A percentile compares a stretch with the other conserved stretches of the same genome.
These are phyloP conservation scores for Streptopelia turtur DNA, from an alignment of 2,797 vertebrate species.

Conservation along the genomic window DNA sequence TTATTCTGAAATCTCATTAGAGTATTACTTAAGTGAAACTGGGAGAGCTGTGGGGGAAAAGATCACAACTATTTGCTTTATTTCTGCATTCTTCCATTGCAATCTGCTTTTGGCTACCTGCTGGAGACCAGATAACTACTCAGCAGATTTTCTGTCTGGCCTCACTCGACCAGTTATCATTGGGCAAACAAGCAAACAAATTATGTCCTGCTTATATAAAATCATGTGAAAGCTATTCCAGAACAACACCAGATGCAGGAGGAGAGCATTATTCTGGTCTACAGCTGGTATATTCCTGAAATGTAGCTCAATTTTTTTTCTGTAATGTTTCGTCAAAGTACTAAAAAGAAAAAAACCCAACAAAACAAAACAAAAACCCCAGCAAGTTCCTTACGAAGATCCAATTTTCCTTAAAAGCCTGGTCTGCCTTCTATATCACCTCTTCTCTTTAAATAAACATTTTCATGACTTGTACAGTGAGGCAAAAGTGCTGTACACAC, in stretches of 20 bases:
- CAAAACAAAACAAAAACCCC: not conserved
- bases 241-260: not conserved
- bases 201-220: not conserved
- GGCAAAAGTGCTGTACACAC: not conserved
- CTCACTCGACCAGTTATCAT: fast-evolving
- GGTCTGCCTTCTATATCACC: not conserved
- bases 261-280: not conserved
- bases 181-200: not conserved
- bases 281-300: not conserved
- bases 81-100: not conserved
- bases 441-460: not conserved
- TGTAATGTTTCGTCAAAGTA: not conserved
- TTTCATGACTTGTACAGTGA: not conserved
- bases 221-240: not conserved
- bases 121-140: not conserved
- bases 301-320: not conserved
- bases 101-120: not conserved
- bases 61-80: not conserved
- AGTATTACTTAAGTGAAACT: not conserved
- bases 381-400: not conserved
- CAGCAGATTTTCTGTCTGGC: not conserved
- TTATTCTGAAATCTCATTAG: not conserved
- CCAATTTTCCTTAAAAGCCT: not conserved
- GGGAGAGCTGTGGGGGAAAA: not conserved
- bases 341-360: not conserved